Conservation (phyloP, 1,140 invertebrate species). For the Augochlora pura region DNA sequence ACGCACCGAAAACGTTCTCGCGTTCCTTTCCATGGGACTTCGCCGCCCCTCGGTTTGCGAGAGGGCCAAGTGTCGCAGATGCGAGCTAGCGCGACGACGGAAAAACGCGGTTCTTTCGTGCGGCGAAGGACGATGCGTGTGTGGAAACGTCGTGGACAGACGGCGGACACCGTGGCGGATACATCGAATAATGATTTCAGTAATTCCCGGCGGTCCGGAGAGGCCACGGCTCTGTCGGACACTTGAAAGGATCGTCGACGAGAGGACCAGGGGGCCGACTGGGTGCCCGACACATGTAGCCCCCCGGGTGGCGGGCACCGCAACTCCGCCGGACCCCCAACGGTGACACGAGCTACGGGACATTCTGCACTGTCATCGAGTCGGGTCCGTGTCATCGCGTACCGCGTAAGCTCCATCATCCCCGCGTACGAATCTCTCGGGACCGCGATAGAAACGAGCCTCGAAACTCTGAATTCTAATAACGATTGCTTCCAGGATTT, state of each 20-base stretch:
- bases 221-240: constrained; percentile 64
- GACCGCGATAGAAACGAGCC: too few relatives aligned
- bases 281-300: constrained; percentile 75
- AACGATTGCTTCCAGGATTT: too few relatives aligned
- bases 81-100: neutral
- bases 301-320: constrained; percentile 73
- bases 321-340: constrained; percentile 74
- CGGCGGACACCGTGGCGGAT: constrained; percentile 22
- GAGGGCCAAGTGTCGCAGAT: too few relatives aligned
- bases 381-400: constrained; percentile 52
- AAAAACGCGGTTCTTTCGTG: too few relatives aligned
- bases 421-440: neutral
- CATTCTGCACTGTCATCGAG: constrained; percentile 63
- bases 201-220: constrained; percentile 62
- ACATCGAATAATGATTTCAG: constrained; percentile 70
- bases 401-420: constrained; percentile 36
- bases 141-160: neutral
- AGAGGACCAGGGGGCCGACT: constrained; percentile 48
- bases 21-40: too few relatives aligned
- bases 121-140: too few relatives aligned
- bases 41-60: too few relatives aligned
- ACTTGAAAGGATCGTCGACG: constrained; percentile 72
- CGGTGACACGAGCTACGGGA: constrained; percentile 66
- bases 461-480: too few relatives aligned
- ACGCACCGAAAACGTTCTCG: neutral